Evolutionary conservation across 2,113 vertebrate genomes (phyloP), one percentile per base, ranked within the genome.

Genomic region (Panthera uncia): DNA sequence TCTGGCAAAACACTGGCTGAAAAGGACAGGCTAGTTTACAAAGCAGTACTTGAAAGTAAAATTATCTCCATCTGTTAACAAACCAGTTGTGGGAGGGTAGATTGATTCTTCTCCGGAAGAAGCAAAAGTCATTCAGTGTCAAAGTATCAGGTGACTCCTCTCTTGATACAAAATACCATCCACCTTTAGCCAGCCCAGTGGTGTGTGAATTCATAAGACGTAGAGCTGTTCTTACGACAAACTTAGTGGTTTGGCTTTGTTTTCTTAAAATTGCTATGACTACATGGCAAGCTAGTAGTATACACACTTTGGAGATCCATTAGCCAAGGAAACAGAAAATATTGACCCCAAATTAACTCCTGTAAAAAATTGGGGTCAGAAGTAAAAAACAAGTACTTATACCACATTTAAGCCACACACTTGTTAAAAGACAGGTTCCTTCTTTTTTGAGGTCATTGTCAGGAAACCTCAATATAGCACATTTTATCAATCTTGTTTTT

Each of bases 21-120:
- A 94, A 90, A 96, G 92, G 38, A 88, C 57, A 94, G 91, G 71
- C n/a, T 96, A 31, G 94, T 95, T 98, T 98, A 98, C 84, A 97
- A 93, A 98, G 76, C 96, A 97, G 76, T 68, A 74, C 48, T 88
- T 96, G 50, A 96, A 97, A 97, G 92, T 78, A 92, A 94, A 91
- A 80, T 94, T 41, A 85, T 86, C 81, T 93, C 82, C 50, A 80
- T 61, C 80, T 94, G 48, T 88, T 92, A 48, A 95, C 45, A 89
- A 86, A 73, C 69, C 86, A 97, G 41, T 80, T 81, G n/a, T 73
- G 21, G 79, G 55, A 91, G 66, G 76, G 36, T 68, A 89, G 65
- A 48, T 2, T 16, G 0, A 45, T 45, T 71, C 55, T 66, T 94
- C 18, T 85, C 48, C 87, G 52, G 36, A 94, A 89, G n/a, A 87